Evolutionary conservation across 2,113 vertebrate species (phyloP).

Genomic region (Arothron firmamentum): DNA sequence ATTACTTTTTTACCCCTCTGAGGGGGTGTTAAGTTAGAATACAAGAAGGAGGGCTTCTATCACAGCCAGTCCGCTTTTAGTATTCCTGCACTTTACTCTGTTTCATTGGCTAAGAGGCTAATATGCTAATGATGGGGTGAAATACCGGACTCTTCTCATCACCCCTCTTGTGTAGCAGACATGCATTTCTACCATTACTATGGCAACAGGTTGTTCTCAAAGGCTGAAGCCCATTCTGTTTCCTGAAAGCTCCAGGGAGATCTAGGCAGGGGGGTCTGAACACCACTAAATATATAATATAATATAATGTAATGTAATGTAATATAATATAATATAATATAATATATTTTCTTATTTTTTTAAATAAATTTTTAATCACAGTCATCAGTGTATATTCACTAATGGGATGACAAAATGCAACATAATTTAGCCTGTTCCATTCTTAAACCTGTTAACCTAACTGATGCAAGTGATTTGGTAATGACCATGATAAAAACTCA

Average conservation of each 20-base stretch:
- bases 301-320: too few relatives aligned
- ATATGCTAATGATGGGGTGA: constrained; percentile 71
- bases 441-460: too few relatives aligned
- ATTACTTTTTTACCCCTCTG: constrained; percentile 53
- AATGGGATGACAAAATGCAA: too few relatives aligned
- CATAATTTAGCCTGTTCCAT: too few relatives aligned
- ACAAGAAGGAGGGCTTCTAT: constrained; percentile 62
- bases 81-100: constrained; percentile 50
- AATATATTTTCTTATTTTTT: too few relatives aligned
- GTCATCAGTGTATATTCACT: too few relatives aligned
- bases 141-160: constrained; percentile 58
- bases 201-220: constrained; percentile 71
- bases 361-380: too few relatives aligned
- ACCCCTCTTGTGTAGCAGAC: constrained; percentile 62
- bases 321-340: too few relatives aligned
- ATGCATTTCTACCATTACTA: constrained; percentile 66
- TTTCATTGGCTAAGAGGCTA: constrained; percentile 70
- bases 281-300: background rate
- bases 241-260: constrained; percentile 40
- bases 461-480: too few relatives aligned
- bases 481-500: background rate
- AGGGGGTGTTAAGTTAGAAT: constrained; percentile 38
- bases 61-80: constrained; percentile 67
- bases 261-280: background rate
- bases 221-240: constrained; percentile 39